Evolutionary conservation across 1,140 invertebrate genomes (phyloP).

Genomic region (Zaprionus nigranus): DNA sequence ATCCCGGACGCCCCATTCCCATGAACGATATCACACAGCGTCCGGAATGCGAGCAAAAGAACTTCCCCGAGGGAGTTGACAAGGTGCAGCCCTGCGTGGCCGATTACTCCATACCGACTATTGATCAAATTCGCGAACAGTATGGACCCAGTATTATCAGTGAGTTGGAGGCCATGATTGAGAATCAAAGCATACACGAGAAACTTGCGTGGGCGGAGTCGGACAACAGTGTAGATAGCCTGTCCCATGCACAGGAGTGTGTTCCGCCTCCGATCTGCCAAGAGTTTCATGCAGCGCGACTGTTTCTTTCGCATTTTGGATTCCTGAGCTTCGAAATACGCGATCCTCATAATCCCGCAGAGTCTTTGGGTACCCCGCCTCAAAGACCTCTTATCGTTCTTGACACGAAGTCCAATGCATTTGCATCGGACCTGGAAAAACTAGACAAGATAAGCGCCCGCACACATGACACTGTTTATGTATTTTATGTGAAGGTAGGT

Average conservation of each 20-base stretch:
- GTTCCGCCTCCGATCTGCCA: constrained; percentile 92
- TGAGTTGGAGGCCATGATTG: constrained; percentile 86
- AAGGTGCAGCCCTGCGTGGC: constrained; percentile 91
- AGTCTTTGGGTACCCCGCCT: constrained; percentile 82
- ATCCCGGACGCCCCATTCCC: constrained; percentile 91
- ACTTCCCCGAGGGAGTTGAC: constrained; percentile 93
- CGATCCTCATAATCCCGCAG: constrained; percentile 84
- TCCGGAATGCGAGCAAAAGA: constrained; percentile 88
- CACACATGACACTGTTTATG: constrained; percentile 96
- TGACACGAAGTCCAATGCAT: constrained; percentile 89
- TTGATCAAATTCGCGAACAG: constrained; percentile 87
- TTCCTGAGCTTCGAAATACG: constrained; percentile 92
- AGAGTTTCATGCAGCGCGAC: constrained; percentile 96
- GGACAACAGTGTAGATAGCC: constrained; percentile 78
- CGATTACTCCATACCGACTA: constrained; percentile 89
- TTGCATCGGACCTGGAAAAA: constrained; percentile 90
- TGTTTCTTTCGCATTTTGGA: constrained; percentile 97
- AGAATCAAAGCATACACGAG: constrained; percentile 85
- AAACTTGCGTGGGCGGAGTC: constrained; percentile 83
- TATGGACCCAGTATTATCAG: constrained; percentile 85
- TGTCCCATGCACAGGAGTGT: constrained; percentile 88
- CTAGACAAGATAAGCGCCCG: constrained; percentile 92
- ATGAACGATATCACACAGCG: constrained; percentile 88
- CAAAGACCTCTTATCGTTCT: constrained; percentile 89
- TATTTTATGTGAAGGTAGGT: constrained; percentile 96